Evolutionary conservation across 2,888 invertebrate species (phyloP), one percentile per base, ranked within the genome.

Genomic region (Synergus umbraculus): DNA sequence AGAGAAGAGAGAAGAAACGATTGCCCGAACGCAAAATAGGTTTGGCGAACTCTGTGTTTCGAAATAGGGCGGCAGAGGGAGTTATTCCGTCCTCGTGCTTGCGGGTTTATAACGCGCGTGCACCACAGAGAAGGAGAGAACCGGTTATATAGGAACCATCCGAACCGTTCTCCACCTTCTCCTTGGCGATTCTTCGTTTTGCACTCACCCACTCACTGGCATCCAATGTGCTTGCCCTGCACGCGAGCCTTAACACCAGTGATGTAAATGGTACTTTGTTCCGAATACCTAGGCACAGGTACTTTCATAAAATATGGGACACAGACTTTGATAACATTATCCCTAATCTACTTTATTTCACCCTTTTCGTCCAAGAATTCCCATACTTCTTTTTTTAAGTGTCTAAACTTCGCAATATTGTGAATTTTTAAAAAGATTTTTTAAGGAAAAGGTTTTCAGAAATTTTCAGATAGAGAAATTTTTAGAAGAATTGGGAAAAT

Each of bases 71-170:
- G 86, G 83, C 83, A 85, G 80, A 85, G 80, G 83, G 83, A 84
- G 82, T 84, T 85, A 83, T 85, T 82, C 82, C 83, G 80, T 86
- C 79, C 82, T 84, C 80, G 78, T 77, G 76, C 80, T 80, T 81
- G 80, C 77, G 78, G 77, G 79, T 79, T 79, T 81, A 80, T 79
- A 82, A 79, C 64, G 80, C 84, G 79, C 83, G 80, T 81, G 82
- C 83, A 84, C 80, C 83, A 81, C 80, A 80, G 77, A 77, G 81
- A 81, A 83, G 84, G 85, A 84, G 87, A 87, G 87, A 88, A 89
- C 89, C 87, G 88, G 89, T 89, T 87, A 85, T 87, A 83, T 88
- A 89, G 88, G 85, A 88, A 89, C 86, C 87, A 82, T 83, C 81
- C 81, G 81, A 81, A 82, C 81, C 81, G 80, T 81, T 79, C 79